These are phyloP conservation scores for Neotragus pygmaeus DNA, from an alignment of 2,113 vertebrate genomes.

Conservation along the genomic window DNA sequence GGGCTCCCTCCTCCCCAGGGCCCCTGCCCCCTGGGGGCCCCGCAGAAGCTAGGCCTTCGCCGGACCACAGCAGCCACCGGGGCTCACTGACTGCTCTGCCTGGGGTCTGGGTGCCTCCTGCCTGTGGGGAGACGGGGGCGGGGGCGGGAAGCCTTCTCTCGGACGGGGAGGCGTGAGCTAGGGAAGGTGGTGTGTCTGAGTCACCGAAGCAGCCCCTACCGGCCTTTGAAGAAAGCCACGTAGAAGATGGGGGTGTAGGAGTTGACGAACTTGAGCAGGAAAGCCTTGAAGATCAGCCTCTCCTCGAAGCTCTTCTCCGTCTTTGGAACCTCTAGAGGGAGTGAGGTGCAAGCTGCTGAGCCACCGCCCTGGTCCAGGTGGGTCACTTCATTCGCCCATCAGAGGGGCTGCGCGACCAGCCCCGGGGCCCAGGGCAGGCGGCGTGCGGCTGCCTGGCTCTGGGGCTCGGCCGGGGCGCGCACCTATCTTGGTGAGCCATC, in stretches of 20 bases:
- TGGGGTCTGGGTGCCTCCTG: background rate
- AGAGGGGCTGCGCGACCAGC: background rate
- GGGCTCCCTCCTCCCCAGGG: background rate
- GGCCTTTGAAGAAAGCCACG: constrained; percentile 97
- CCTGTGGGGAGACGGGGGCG: rapidly evolving
- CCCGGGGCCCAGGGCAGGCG: rapidly evolving
- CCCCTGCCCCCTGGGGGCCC: background rate
- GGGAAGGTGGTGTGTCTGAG: rapidly evolving
- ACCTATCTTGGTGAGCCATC: constrained; percentile 94
- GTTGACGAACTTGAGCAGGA: constrained; percentile 96
- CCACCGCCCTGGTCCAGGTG: background rate
- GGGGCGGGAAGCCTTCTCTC: rapidly evolving
- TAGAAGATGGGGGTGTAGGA: constrained; percentile 98
- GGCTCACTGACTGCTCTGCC: background rate
- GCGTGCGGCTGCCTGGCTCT: rapidly evolving
- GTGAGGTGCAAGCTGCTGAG: background rate
- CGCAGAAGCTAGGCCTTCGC: background rate
- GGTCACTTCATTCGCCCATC: rapidly evolving
- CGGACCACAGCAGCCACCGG: rapidly evolving
- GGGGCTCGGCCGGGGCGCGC: constrained; percentile 9
- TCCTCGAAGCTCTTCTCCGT: constrained; percentile 97
- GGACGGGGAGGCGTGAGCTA: rapidly evolving
- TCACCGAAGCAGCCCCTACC: constrained; percentile 78
- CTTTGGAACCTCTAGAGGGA: constrained; percentile 94
- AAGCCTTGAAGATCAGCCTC: constrained; percentile 95